Evolutionary conservation across 2,113 vertebrate species (phyloP), one percentile per base, ranked within the genome.

Genomic region (Collichthys lucidus): DNA sequence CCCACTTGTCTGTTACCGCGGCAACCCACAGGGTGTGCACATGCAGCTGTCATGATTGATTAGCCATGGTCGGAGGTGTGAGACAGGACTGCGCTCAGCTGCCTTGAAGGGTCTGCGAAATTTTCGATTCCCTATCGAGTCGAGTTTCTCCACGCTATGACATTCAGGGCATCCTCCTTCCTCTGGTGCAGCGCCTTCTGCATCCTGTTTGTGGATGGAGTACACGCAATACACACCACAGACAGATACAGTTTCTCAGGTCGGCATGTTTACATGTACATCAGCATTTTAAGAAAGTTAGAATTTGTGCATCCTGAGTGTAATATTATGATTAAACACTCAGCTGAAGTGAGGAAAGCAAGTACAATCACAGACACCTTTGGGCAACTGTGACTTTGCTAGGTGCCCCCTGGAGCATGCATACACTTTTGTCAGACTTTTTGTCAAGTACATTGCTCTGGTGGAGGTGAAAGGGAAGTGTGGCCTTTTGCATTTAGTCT

Each of bases 1-100:
- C 82, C 88, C 57, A 79, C 35, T 67, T 47, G 80, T 87, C 92
- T 84, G 91, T 93, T 87, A 79, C 89, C 69, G 47, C 50, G 66
- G 90, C 76, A 88, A 91, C 86, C 79, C 62, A 49, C 61, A 11
- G 74, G 81, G 88, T 26, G 73, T 17, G 70, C 85, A 64, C 80
- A 80, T 46, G 50, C 46, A 73, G 87, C 82, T 62, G 72, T 87
- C 87, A 55, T 53, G 78, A 90, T 87, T 77, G 88, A 92, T 92
- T 91, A 88, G 74, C 75, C 0, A 24, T 3, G 75, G 80, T 78
- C 35, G 16, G 63, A 73, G 71, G 83, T 80, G 85, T 82, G 63
- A 85, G 83, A 86, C 61, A 9, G 69, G 82, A 75, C 75, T 7
- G 70, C 19, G 11, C 79, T 76, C 46, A 3, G 42, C 57, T n/a